Conservation (phyloP, 2,888 invertebrate genomes). For the Pristionchus entomophagus region DNA sequence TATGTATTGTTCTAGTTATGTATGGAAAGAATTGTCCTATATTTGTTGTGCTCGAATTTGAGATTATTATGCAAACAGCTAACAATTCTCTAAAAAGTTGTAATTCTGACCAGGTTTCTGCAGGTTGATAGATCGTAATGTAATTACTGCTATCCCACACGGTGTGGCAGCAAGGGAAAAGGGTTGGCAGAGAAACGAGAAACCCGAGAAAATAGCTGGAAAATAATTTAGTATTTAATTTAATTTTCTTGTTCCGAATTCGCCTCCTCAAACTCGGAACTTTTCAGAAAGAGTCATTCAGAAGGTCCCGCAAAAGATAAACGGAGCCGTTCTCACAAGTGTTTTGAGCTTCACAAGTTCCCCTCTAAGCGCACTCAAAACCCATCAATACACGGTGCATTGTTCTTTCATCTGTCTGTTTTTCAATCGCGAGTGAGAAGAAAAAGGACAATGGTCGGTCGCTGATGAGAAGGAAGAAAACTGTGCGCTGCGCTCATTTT, state of each 20-base stretch:
- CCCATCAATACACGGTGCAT: neutral
- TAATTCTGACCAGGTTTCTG: slow-evolving; percentile 61
- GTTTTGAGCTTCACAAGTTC: neutral
- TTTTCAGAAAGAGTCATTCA: neutral
- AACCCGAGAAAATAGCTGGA: slow-evolving; percentile 55
- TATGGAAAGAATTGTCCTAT: too few relatives aligned
- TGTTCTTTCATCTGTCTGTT: neutral
- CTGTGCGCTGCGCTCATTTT: neutral
- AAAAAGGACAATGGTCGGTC: neutral
- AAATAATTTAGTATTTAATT: too few relatives aligned
- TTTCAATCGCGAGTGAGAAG: neutral
- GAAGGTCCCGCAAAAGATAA: neutral
- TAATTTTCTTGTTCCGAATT: too few relatives aligned
- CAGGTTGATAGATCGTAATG: slow-evolving; percentile 66
- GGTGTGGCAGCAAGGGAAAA: slow-evolving; percentile 72
- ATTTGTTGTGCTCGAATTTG: too few relatives aligned
- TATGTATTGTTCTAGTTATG: too few relatives aligned
- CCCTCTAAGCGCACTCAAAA: neutral
- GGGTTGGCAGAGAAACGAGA: slow-evolving; percentile 68
- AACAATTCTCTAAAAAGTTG: neutral
- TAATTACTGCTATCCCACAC: slow-evolving; percentile 67
- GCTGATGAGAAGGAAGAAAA: neutral
- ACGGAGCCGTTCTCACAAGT: neutral
- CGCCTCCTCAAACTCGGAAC: too few relatives aligned
- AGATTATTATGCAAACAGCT: too few relatives aligned